Evolutionary conservation across 2,113 vertebrate genomes (phyloP).

Genomic region (Brachyhypopomus gauderio): DNA sequence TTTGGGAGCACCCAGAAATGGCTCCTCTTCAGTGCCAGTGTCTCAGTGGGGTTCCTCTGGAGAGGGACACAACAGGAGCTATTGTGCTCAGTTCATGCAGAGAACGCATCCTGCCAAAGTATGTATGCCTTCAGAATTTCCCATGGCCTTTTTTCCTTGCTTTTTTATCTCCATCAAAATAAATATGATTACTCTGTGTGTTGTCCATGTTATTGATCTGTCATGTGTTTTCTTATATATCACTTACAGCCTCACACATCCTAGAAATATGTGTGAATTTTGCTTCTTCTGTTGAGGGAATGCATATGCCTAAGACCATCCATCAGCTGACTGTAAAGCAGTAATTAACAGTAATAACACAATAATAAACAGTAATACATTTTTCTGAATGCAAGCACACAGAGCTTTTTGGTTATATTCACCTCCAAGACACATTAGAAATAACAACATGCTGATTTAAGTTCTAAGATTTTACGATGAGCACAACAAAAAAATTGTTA

Average conservation of each 20-base stretch:
- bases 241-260: neutral
- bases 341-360: neutral
- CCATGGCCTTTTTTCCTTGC: neutral
- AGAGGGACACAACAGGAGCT: constrained; percentile 2
- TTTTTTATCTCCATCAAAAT: neutral
- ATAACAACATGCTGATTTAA: neutral
- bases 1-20: neutral
- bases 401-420: neutral
- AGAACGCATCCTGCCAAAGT: constrained; percentile 5
- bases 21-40: neutral
- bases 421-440: neutral
- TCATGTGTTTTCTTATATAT: neutral
- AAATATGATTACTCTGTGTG: neutral
- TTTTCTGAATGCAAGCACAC: neutral
- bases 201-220: neutral
- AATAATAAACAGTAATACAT: neutral
- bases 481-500: neutral
- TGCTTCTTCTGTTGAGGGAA: neutral
- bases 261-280: neutral
- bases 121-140: neutral
- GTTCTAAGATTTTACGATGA: neutral
- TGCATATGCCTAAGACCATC: neutral
- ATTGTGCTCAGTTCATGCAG: neutral
- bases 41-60: neutral
- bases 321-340: no score